Conservation (phyloP, 1,140 invertebrate genomes). For the Drosophila cardini region DNA sequence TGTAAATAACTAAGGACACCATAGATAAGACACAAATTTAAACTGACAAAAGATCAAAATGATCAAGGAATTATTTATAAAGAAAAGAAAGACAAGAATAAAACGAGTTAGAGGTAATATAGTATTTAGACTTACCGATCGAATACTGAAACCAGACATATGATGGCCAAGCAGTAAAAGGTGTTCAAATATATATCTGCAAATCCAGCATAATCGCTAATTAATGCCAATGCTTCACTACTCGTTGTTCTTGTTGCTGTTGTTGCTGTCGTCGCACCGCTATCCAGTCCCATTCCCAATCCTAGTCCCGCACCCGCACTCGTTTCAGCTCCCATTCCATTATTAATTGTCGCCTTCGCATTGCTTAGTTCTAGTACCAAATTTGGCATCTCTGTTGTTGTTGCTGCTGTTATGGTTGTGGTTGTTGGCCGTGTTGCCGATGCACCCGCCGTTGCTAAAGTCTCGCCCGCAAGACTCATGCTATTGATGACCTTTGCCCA, state of each 20-base stretch:
- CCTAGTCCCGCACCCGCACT: background rate
- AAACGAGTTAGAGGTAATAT: background rate
- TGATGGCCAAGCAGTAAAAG: constrained; percentile 82
- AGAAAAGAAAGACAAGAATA: background rate
- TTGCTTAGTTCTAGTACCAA: constrained; percentile 39
- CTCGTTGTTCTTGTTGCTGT: constrained; percentile 24
- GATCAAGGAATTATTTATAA: background rate
- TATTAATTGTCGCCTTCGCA: constrained; percentile 1
- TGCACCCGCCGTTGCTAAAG: constrained; percentile 30
- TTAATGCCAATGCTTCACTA: constrained; percentile 58
- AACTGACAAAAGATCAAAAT: background rate
- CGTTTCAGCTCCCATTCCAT: constrained; percentile 18
- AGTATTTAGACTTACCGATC: constrained; percentile 80
- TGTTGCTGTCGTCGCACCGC: constrained; percentile 9
- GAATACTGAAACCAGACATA: constrained; percentile 83
- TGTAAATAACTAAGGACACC: constrained; percentile 52
- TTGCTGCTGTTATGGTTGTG: constrained; percentile 27
- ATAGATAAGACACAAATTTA: constrained; percentile 23
- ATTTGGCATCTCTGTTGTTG: constrained; percentile 41
- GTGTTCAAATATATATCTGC: constrained; percentile 83
- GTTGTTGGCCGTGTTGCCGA: constrained; percentile 22
- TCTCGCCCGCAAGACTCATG: constrained; percentile 80
- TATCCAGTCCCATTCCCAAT: background rate
- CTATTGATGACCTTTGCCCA: constrained; percentile 79
- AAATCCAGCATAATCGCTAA: constrained; percentile 78